phyloP scores from a whole-genome alignment of 2,888 invertebrate species.

The Oegoconia quadripuncta region DNA sequence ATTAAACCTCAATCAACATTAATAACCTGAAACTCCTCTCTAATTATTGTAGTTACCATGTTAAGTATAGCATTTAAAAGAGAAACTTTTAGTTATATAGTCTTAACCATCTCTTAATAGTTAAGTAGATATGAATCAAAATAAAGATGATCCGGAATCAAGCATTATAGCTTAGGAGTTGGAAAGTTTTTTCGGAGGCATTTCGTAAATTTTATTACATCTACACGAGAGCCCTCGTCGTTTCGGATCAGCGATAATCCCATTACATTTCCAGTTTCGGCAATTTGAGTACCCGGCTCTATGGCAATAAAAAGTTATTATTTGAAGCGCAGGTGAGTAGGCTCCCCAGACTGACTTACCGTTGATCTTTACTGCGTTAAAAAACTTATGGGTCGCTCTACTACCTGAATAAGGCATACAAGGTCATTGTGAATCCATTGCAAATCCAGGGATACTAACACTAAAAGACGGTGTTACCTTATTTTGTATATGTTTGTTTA shows the following conservation, averaged over 20 bases:
- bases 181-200: constrained; percentile 39
- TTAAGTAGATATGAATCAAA: constrained; percentile 8
- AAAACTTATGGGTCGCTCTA: background rate
- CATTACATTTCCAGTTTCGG: constrained; percentile 61
- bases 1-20: no score
- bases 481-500: no score
- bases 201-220: constrained; percentile 57
- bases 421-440: background rate
- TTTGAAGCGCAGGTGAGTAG: constrained; percentile 45
- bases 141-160: constrained; percentile 27
- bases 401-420: background rate
- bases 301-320: constrained; percentile 59
- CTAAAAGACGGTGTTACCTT: no score
- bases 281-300: constrained; percentile 53
- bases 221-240: constrained; percentile 52
- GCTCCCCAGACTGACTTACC: background rate
- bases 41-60: no score
- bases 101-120: no score
- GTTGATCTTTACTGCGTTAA: constrained; percentile 1
- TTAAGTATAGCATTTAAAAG: no score
- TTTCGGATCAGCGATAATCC: constrained; percentile 65
- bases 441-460: no score
- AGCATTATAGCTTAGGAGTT: constrained; percentile 32
- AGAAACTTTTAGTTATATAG: no score
- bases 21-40: no score